These are phyloP conservation scores for Melitaea cinxia DNA, from an alignment of 1,140 invertebrate species.

Conservation along the genomic window DNA sequence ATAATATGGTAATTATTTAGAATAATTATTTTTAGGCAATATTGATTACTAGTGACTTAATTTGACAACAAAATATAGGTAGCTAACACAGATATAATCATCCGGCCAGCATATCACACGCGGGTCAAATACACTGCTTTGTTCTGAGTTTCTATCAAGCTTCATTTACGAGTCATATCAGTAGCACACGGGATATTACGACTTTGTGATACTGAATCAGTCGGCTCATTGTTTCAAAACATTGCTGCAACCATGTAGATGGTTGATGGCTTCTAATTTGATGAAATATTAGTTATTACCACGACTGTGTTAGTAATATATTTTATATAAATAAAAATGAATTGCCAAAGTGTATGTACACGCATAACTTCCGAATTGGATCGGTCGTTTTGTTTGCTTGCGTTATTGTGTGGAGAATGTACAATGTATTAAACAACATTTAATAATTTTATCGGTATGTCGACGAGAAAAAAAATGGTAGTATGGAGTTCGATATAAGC, in stretches of 20 bases:
- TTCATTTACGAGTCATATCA: conserved; percentile 4
- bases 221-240: conserved; percentile 9
- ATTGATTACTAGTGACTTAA: neutral
- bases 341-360: too few relatives aligned
- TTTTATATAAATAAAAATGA: too few relatives aligned
- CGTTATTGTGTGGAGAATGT: too few relatives aligned
- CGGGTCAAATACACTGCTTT: conserved; percentile 7
- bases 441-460: too few relatives aligned
- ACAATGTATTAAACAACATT: too few relatives aligned
- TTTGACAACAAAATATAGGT: neutral
- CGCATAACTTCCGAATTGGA: too few relatives aligned
- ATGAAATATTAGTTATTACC: neutral
- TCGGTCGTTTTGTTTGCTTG: too few relatives aligned
- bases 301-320: neutral
- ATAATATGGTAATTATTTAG: too few relatives aligned
- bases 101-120: neutral
- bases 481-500: too few relatives aligned
- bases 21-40: too few relatives aligned
- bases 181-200: conserved; percentile 8
- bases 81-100: neutral
- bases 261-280: neutral
- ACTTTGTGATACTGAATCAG: conserved; percentile 9
- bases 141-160: neutral
- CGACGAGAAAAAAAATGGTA: too few relatives aligned
- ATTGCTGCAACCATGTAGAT: neutral